phyloP scores from a whole-genome alignment of 2,888 invertebrate species.

The Listrodromus nycthemerus region DNA sequence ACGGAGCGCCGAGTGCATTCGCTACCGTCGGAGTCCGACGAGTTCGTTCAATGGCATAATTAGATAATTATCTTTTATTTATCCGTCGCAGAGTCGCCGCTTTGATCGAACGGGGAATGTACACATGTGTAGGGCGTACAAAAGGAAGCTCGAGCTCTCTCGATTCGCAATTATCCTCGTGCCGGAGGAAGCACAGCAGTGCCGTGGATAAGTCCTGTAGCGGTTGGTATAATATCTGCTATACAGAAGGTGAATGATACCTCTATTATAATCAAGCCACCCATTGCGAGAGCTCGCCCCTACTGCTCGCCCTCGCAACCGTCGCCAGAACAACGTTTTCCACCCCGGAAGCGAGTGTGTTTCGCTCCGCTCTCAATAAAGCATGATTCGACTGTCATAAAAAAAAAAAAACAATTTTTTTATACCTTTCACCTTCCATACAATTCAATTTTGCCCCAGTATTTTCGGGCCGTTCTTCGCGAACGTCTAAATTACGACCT shows the following conservation, averaged over 20 bases:
- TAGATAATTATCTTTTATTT: constrained; percentile 82
- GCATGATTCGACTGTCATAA: constrained; percentile 21
- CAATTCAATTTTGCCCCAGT: not conserved
- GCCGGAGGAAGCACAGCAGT: constrained; percentile 73
- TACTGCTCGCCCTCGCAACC: constrained; percentile 49
- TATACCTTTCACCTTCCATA: not conserved
- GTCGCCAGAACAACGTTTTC: constrained; percentile 27
- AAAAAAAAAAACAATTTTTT: constrained; percentile 1
- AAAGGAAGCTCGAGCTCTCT: constrained; percentile 69
- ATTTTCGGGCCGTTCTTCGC: not conserved
- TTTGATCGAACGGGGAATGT: constrained; percentile 76
- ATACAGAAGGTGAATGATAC: constrained; percentile 80
- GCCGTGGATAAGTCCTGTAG: constrained; percentile 15
- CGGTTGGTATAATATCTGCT: constrained; percentile 31
- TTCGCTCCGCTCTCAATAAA: constrained; percentile 4
- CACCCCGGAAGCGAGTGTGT: constrained; percentile 71
- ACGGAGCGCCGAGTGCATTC: constrained; percentile 28
- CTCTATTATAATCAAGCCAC: constrained; percentile 84
- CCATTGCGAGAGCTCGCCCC: constrained; percentile 77
- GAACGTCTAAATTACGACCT: constrained; percentile 67
- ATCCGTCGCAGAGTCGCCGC: constrained; percentile 71
- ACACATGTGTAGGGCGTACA: constrained; percentile 40
- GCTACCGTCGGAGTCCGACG: constrained; percentile 56
- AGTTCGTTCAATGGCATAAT: constrained; percentile 79
- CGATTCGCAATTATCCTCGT: constrained; percentile 82